Evolutionary conservation across 2,888 invertebrate genomes (phyloP), one percentile per base, ranked within the genome.

Genomic region (Catocala sponsa): DNA sequence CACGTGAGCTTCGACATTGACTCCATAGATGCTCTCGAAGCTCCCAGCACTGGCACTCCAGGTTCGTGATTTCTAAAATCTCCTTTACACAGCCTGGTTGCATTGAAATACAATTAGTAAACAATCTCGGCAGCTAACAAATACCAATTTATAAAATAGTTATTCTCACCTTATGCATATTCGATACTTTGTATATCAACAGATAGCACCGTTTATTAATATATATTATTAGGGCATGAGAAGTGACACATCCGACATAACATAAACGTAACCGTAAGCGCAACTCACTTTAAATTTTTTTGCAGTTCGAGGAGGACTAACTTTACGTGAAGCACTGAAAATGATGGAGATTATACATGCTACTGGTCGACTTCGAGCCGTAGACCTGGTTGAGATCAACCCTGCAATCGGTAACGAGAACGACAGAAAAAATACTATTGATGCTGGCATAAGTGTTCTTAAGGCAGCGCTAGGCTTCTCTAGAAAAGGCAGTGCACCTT

Each of bases 1-100:
- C 99, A 99, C 84, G 96, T 99, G 13, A 98, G 98, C 76, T 98
- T 98, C 85, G 99, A 99, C 89, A 97, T 99, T 52, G 99, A 99
- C 90, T 95, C 97, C 0, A 90, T 99, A 63, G 98, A 99, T 88
- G 96, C 97, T 5, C 83, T 96, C 5, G 97, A 97, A 89, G 98
- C 98, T 0, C 98, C 98, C 0, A 97, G 97, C 83, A 99, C 99
- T 1, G 98, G 98, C 65, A 97, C 97, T 4, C 95, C 97, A 87
- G 97, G 97, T 97, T 43, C 6, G 65, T 50, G 35, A 38, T 6
- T 6, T 38, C 6, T 7, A 7, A 6, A 38, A 7, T 6, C 35
- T 38, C 25, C 25, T 25, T 25, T 25, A 25, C 25, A 25, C 25
- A 25, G 25, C 4, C 25, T 25, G 25, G 4, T 25, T 25, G 1